These are phyloP conservation scores for Cetoscarus ocellatus DNA, from an alignment of 2,797 vertebrate genomes.

Conservation along the genomic window DNA sequence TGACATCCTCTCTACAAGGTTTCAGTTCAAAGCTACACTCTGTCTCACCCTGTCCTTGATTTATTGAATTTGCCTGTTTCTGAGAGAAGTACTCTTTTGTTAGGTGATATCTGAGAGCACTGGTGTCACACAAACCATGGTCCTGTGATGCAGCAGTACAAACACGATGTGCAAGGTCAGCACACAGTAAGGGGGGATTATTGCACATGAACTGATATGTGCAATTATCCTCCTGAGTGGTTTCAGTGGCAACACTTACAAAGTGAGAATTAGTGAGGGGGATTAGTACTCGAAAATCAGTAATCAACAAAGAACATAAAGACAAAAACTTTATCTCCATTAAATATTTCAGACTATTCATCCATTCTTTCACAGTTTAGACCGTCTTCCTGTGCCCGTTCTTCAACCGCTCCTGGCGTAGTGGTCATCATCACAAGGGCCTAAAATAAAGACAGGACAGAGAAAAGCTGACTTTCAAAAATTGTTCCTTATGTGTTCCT, in stretches of 20 bases:
- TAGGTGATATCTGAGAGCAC: too few relatives aligned
- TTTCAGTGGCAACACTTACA: neutral
- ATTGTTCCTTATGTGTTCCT: neutral
- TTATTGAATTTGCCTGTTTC: neutral
- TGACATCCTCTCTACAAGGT: neutral
- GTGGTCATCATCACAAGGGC: conserved; percentile 52
- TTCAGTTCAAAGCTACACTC: neutral
- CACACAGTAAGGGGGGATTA: neutral
- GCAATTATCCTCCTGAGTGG: neutral
- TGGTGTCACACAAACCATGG: neutral
- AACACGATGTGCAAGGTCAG: conserved; percentile 15
- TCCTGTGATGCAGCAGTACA: conserved; percentile 6
- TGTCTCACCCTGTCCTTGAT: neutral
- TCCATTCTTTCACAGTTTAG: neutral
- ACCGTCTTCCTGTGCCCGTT: conserved; percentile 1
- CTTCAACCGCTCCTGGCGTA: conserved; percentile 25
- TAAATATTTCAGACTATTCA: conserved; percentile 7
- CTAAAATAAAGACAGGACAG: conserved; percentile 41
- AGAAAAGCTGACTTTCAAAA: neutral
- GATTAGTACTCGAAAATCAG: neutral
- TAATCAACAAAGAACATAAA: neutral
- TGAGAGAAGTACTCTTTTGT: neutral
- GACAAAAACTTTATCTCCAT: neutral
- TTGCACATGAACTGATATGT: too few relatives aligned
- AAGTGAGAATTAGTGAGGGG: neutral